A percentile compares a stretch with the other conserved stretches of the same genome.
Evolutionary conservation across 2,888 invertebrate genomes (phyloP).

Genomic region (Kryphioiulus occultus): DNA sequence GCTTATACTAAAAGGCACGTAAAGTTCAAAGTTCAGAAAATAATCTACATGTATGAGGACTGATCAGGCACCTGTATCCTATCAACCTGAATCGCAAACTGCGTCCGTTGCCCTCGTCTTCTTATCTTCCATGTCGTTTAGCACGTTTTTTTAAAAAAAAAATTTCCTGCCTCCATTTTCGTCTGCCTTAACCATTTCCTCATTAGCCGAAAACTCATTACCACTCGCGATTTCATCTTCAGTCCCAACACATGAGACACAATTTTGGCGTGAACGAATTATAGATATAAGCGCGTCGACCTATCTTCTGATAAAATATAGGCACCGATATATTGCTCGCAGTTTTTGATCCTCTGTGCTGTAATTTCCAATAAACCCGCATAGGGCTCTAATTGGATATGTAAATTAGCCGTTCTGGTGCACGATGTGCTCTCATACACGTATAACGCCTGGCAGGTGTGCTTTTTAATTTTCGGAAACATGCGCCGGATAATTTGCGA

Average conservation of each 20-base stretch:
- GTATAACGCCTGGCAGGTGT: conserved; percentile 11
- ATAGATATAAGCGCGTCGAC: background rate
- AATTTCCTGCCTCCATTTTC: background rate
- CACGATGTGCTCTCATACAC: background rate
- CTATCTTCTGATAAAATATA: background rate
- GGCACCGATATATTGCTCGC: background rate
- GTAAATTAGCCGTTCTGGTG: background rate
- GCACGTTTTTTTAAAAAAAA: too few relatives aligned
- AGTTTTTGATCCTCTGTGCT: background rate
- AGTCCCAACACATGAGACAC: background rate
- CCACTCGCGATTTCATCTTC: conserved; percentile 13
- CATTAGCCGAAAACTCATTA: conserved; percentile 3
- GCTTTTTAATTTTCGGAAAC: background rate
- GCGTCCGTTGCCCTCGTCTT: too few relatives aligned
- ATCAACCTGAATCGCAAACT: too few relatives aligned
- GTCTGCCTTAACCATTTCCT: background rate
- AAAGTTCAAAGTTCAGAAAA: too few relatives aligned
- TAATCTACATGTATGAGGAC: too few relatives aligned
- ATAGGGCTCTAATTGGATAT: conserved; percentile 8
- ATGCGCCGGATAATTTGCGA: background rate
- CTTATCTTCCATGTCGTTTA: too few relatives aligned
- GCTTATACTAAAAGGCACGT: too few relatives aligned
- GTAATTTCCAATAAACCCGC: conserved; percentile 1
- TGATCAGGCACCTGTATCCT: too few relatives aligned
- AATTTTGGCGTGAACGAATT: background rate